These are phyloP conservation scores for Nyctereutes procyonoides DNA, from an alignment of 2,113 vertebrate genomes.

Conservation along the genomic window DNA sequence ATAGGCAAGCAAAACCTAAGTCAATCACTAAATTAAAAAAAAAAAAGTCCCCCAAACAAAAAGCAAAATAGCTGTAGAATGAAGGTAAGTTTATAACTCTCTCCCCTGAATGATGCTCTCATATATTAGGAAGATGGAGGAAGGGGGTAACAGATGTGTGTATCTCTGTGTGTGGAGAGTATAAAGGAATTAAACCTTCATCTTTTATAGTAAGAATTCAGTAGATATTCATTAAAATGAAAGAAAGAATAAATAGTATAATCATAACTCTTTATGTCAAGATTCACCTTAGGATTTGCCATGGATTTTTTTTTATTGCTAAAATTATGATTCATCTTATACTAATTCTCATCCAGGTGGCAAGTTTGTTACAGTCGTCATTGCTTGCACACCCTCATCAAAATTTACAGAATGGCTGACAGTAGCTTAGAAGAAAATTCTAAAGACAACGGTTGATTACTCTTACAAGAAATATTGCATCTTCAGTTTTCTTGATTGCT, in stretches of 20 bases:
- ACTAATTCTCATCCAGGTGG: not conserved
- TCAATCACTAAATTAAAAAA: not conserved
- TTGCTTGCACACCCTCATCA: not conserved
- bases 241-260: not conserved
- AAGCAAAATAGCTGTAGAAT: not conserved
- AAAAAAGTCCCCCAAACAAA: not conserved
- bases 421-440: not conserved
- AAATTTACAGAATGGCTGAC: not conserved
- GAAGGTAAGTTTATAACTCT: not conserved
- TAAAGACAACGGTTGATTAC: too few relatives aligned
- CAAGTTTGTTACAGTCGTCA: not conserved
- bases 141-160: not conserved
- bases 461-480: not conserved
- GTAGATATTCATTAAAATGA: not conserved
- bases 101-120: not conserved
- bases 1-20: not conserved
- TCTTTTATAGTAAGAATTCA: not conserved
- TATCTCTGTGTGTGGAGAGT: too few relatives aligned
- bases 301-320: not conserved
- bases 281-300: not conserved
- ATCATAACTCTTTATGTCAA: not conserved
- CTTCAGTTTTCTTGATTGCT: not conserved
- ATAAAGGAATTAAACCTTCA: not conserved
- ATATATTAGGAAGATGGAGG: not conserved
- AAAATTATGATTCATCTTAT: not conserved